Evolutionary conservation across 2,113 vertebrate genomes (phyloP), one percentile per base, ranked within the genome.

Genomic region (Columba livia): DNA sequence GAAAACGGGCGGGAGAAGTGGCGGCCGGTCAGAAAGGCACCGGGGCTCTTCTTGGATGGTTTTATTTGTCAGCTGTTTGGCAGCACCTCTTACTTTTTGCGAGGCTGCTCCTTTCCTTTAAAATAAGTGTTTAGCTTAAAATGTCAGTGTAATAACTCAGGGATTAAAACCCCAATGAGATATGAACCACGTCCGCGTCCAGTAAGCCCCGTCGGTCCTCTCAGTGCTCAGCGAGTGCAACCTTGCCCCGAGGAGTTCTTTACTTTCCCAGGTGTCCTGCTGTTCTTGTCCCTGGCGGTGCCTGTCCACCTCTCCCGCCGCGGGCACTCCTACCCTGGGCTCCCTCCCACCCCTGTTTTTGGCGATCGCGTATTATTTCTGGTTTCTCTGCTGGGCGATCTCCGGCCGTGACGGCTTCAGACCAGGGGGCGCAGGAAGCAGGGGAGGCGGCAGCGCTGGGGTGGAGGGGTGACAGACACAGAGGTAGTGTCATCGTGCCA

Each of bases 211-310:
- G 10, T 3, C 32, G 3, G 29, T 65, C 29, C 36, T 15, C 8
- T 13, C 5, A 11, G 26, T 3, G 73, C 60, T 50, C 1, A 14
- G 71, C 15, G 15, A 66, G 60, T 0, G 21, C 69, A 25, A 1
- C 58, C 24, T 38, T 38, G 53, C 1, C n/a, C 34, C 23, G 18
- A 6, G 69, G 31, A 53, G 20, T 4, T 11, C 14, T 5, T 25
- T 11, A 51, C 7, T 12, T 14, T 28, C 44, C 48, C 75, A 38
- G 34, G 61, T 58, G 42, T 40, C 47, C 53, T 2, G 34, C 65
- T 10, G 61, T 15, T 85, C 57, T 24, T 29, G 58, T 12, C 71
- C 65, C 10, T 16, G 14, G 25, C 2, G 36, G 2, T 15, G 31
- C 16, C 47, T 44, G 42, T 32, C 40, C 81, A 1, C 34, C 47